These are phyloP conservation scores for Aphidius gifuensis DNA, from an alignment of 1,140 invertebrate species.

Conservation along the genomic window DNA sequence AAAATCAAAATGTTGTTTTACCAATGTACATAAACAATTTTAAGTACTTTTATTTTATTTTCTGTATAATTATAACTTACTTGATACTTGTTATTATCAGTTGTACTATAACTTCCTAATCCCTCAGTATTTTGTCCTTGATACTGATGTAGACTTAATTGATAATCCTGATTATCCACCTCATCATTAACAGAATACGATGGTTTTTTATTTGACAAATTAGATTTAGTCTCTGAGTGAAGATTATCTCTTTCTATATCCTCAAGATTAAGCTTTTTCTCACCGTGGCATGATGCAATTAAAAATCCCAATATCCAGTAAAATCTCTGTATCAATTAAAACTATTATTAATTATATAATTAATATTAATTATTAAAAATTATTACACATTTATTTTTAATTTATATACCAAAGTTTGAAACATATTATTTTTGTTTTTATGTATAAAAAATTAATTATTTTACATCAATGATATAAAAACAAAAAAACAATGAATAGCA, in stretches of 20 bases:
- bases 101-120: slow-evolving; percentile 12
- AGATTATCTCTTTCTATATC: slow-evolving; percentile 48
- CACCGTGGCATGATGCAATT: slow-evolving; percentile 29
- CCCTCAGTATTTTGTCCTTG: neutral
- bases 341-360: slow-evolving; percentile 19
- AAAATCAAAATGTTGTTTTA: too few species aligned
- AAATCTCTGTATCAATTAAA: slow-evolving; percentile 29
- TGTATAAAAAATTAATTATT: too few species aligned
- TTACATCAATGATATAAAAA: too few species aligned
- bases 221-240: slow-evolving; percentile 34
- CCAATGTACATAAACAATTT: neutral
- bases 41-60: too few species aligned
- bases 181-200: slow-evolving; percentile 34
- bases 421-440: too few species aligned
- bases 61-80: neutral
- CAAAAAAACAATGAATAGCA: neutral
- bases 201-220: slow-evolving; percentile 28
- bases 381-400: too few species aligned
- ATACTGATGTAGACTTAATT: slow-evolving; percentile 8
- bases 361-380: neutral
- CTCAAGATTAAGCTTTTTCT: slow-evolving; percentile 45
- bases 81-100: slow-evolving; percentile 8
- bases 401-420: too few species aligned
- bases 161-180: slow-evolving; percentile 30
- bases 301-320: slow-evolving; percentile 31